phyloP scores from a whole-genome alignment of 30 jellyfish, hydroid and myxozoan species.

The Mastigias papua region DNA sequence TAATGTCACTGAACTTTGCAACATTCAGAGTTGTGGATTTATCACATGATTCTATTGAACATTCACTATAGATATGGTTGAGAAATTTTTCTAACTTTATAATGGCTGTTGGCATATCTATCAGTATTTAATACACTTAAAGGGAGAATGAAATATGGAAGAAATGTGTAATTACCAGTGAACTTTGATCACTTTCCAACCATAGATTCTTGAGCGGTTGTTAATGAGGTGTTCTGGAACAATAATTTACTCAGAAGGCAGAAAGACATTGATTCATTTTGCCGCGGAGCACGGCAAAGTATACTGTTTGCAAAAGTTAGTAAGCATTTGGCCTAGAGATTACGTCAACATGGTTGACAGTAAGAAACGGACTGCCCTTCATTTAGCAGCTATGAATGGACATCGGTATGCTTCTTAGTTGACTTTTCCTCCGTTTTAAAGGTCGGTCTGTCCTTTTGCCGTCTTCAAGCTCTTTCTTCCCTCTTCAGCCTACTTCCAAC shows the following conservation, averaged over 20 bases:
- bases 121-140: too few species aligned
- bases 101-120: too few species aligned
- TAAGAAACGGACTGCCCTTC: constrained; percentile 44
- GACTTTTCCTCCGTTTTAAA: neutral
- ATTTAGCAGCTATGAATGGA: constrained; percentile 58
- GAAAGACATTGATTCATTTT: constrained; percentile 39
- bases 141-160: too few species aligned
- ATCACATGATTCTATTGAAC: too few species aligned
- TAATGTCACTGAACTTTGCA: too few species aligned
- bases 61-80: too few species aligned
- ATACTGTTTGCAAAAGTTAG: constrained; percentile 9
- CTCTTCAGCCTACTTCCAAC: neutral
- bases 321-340: constrained; percentile 32
- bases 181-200: neutral
- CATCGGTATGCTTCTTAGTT: neutral
- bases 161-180: too few species aligned
- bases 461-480: neutral
- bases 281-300: constrained; percentile 35
- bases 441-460: neutral
- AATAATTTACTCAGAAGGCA: constrained; percentile 12
- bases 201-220: constrained; percentile 1
- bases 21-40: too few species aligned
- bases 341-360: constrained; percentile 30
- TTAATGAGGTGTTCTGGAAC: constrained; percentile 14
- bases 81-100: too few species aligned